Base-by-base conservation (phyloP, 2,888 invertebrate species). In the Escarpia spicata region DNA sequence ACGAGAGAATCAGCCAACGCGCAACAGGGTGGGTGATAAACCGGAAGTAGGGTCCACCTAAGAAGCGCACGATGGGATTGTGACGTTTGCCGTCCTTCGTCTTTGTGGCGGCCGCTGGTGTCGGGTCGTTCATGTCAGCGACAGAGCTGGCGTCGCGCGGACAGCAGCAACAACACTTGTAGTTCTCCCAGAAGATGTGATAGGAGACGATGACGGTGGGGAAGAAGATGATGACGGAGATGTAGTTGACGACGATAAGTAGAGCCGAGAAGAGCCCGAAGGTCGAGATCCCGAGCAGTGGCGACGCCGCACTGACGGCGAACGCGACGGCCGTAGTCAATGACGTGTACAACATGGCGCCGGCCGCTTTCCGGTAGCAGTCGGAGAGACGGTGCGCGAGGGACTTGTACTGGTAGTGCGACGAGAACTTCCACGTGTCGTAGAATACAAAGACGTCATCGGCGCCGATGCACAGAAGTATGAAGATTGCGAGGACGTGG, bases 171-270 rank as follows among this genome's bases (percentile, higher is more conserved):
- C 93, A 93, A 93, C 94, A 95, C n/a, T 91, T 94, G 93, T 92
- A 94, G 52, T 93, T 92, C 93, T 94, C 94, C 92, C 93, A 94
- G 92, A 93, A 93, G 43, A 94, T 19, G 92, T 95, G 94, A 92
- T 95, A 94, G n/a, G 93, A 90, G 31, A 95, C 92, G n/a, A 95
- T 94, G 45, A 95, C 95, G 26, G 94, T 94, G 0, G 96, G 96
- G 92, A 96, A 96, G 93, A 95, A 96, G n/a, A 95, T 92, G 26
- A 96, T 94, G 44, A 96, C 95, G 93, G 95, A 95, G 31, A 96
- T n/a, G 94, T 96, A 96, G 94, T 96, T 96, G 58, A 96, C 94
- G 26, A 95, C 93, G 3, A 96, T 95, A 37, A 96, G 93, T 92
- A 95, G 91, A 10, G 95, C 95, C 8, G 96, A 94, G 94, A 96